Evolutionary conservation across 2,888 invertebrate species (phyloP), one percentile per base, ranked within the genome.

Genomic region (Sarcophaga carnaria): DNA sequence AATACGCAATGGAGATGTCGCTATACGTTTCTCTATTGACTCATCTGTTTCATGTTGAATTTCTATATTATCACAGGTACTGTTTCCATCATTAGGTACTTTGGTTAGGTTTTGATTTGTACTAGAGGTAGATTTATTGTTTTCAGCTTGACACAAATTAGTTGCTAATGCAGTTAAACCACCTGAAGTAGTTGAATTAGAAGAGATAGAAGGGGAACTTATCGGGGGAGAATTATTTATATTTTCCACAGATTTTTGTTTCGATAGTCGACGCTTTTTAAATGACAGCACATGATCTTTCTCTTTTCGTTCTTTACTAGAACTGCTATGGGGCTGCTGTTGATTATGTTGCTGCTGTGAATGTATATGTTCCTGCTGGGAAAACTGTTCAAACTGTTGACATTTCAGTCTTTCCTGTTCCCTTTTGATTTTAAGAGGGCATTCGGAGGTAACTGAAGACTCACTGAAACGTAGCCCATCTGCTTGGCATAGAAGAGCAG

Each of bases 401-500:
- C 86, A 88, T 75, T 85, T 83, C 14, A 90, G 72, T 47, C 89
- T 88, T 70, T 90, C 90, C 63, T 90, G 90, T 80, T 92, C 91
- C 5, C 90, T 90, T 17, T 90, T 90, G 86, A 92, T 90, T n/a
- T 91, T 89, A 85, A 93, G 86, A 0, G 93, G 92, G 59, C 92
- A 93, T 81, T 92, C 93, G 10, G 92, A 92, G 59, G 89, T 90
- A 80, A 93, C 85, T 11, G 92, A 88, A 4, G 90, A 85, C 69
- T 92, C 92, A 87, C 92, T 92, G 86, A 93, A 93, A 49, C 92
- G 92, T 79, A 93, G 89, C 0, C 92, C 92, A 86, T 93, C 94
- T 2, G 92, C 94, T 91, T 96, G 97, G 8, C 97, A 96, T 88
- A 97, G 95, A 88, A 97, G 94, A 17, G 97, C 97, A 66, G 96